A percentile compares a stretch with the other conserved stretches of the same genome.
phyloP scores from a whole-genome alignment of 2,797 vertebrate species.

The Sylvia borin region DNA sequence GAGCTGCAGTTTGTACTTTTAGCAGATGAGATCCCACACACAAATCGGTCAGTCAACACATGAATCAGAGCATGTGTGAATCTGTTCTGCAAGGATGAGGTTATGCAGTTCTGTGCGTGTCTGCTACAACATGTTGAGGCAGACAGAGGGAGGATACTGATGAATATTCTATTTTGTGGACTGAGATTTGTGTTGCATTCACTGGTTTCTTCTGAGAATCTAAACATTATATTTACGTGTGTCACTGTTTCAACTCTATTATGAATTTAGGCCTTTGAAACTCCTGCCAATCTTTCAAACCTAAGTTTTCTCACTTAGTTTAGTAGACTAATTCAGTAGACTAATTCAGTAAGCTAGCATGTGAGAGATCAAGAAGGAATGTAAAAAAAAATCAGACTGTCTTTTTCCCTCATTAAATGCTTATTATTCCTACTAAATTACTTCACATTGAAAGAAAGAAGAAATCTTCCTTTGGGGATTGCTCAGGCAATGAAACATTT shows the following conservation, averaged over 20 bases:
- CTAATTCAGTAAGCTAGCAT: not conserved
- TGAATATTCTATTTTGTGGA: not conserved
- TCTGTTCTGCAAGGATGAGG: rapidly evolving
- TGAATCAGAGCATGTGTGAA: rapidly evolving
- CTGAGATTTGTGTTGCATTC: not conserved
- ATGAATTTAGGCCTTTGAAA: not conserved
- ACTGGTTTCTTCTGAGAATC: not conserved
- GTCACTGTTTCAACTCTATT: not conserved
- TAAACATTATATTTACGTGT: not conserved
- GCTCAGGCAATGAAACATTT: not conserved
- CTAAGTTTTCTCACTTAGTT: not conserved
- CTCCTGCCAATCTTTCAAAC: not conserved
- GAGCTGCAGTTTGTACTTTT: not conserved
- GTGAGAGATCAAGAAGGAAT: not conserved
- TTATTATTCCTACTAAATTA: not conserved
- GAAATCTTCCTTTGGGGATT: not conserved
- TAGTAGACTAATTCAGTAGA: not conserved
- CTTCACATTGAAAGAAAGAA: not conserved
- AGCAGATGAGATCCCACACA: not conserved
- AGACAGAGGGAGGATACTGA: not conserved
- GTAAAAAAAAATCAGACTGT: not conserved
- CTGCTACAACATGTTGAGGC: not conserved
- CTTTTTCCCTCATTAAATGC: not conserved
- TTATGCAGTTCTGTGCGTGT: not conserved
- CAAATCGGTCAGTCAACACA: not conserved